Base-by-base conservation (phyloP, 35 echinoderm and acorn worm species). In the Hemicentrotus pulcherrimus region DNA sequence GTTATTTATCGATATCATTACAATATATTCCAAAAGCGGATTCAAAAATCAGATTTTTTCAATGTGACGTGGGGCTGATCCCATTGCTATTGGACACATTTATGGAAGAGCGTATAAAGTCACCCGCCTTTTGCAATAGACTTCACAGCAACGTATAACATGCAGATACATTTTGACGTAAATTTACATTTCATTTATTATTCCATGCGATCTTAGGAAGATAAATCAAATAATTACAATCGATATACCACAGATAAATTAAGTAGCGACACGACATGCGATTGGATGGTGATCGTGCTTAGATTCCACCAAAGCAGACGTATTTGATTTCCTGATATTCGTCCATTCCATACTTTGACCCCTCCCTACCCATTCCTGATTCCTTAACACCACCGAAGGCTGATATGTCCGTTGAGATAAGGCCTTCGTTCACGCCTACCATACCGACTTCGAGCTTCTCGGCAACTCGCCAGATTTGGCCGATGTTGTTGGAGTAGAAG, bases 371-470 rank as follows among this genome's bases (percentile, higher is more conserved):
- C 11, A 99, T 22, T 31, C 98, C 98, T 12, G 98, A 97, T 78
- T 99, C 97, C 94, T 99, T 99, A 90, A 99, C 88, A 0, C 98
- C 98, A 14, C 96, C 96, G 65, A 99, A 99, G 13, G 98, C 94
- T 18, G 94, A 89, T 47, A 55, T 55, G 16, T 95, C 97, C 7
- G 94, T 86, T 4, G 97, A 96, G 24, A 97, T 96, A 6, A 91
- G 30, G 13, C 86, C 32, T 41, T 99, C 98, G 31, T 99, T 99
- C 19, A 99, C 95, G 15, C 98, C 98, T 1, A 99, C 98, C 94
- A 99, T 96, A 61, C 98, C 98, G n/a, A 97, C 97, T 59, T 99
- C 98, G 19, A 99, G 48, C 86, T 94, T 91, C 92, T 99, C 98
- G 28, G 98, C 98, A 9, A 99, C 97, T 19, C 98, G 58, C 98